Evolutionary conservation across 2,113 vertebrate genomes (phyloP), one percentile per base, ranked within the genome.

Genomic region (Thalassarche chlororhynchos): DNA sequence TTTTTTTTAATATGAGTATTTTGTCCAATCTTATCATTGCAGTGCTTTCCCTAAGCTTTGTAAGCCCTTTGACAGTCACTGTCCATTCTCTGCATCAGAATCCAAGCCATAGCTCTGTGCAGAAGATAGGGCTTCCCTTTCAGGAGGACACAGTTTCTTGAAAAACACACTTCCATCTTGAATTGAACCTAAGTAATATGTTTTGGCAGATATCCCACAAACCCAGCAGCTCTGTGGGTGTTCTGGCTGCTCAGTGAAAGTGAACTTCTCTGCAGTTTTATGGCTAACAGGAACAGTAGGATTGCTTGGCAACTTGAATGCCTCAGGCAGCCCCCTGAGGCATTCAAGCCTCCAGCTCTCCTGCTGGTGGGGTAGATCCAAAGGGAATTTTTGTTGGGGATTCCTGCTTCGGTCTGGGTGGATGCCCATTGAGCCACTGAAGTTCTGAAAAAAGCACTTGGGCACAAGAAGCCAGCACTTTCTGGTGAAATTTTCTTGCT

Each of bases 391-490:
- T 10, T 74, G 0, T 6, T 74, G 38, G 8, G n/a, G 18, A 40
- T 74, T 12, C 12, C 21, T 78, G 14, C n/a, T 89, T 91, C 2
- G 0, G 1, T 70, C 10, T 55, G 18, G 6, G 6, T 25, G 42
- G 69, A 36, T 1, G 0, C 6, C 36, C 32, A 23, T 2, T 44
- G 31, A 64, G 64, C 19, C 15, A 64, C 0, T 6, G 3, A 77
- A 23, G 18, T 64, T 85, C 44, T 64, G 8, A 60, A 49, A 78
- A 28, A 82, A 32, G 12, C 31, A 24, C 28, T 40, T 55, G 32
- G 32, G 16, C 54, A 69, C 8, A 66, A n/a, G 1, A 11, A 90
- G 17, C 3, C 32, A 60, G 28, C 32, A 23, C 20, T 54, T 85
- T 44, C 75, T 70, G 55, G 26, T 74, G 44, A 61, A 28, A 29